Evolutionary conservation across 2,888 invertebrate genomes (phyloP).

Genomic region (Leistus spinibarbis): DNA sequence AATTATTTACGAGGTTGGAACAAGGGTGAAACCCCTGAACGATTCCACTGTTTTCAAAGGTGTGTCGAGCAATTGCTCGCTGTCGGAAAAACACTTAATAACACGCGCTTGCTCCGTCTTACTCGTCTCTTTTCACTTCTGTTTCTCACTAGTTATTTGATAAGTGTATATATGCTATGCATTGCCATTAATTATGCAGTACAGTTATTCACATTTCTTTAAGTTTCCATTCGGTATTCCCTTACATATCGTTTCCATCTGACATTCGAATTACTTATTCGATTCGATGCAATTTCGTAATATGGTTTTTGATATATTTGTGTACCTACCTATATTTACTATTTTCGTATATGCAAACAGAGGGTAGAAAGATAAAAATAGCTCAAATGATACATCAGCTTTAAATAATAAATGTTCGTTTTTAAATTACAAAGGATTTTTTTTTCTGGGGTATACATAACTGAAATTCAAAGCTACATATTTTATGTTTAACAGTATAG

Average conservation of each 20-base stretch:
- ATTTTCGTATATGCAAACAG: neutral
- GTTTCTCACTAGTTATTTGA: neutral
- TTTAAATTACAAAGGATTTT: no score
- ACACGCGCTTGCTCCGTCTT: neutral
- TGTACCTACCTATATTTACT: neutral
- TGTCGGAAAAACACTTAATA: neutral
- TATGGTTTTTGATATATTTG: neutral
- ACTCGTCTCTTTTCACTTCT: neutral
- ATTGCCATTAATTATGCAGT: neutral
- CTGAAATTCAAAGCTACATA: no score
- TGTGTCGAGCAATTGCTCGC: neutral
- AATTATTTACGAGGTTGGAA: neutral
- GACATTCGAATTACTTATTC: neutral
- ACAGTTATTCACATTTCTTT: neutral
- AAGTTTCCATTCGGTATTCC: neutral
- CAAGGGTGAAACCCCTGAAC: neutral
- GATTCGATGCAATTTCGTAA: neutral
- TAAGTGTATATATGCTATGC: neutral
- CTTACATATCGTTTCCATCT: neutral
- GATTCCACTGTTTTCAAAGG: neutral
- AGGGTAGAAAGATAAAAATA: no score
- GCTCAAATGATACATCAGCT: no score
- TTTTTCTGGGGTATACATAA: no score
- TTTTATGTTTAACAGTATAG: no score
- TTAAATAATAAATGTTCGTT: no score